phyloP scores from a whole-genome alignment of 2,797 vertebrate species.

The Lacerta bilineata region DNA sequence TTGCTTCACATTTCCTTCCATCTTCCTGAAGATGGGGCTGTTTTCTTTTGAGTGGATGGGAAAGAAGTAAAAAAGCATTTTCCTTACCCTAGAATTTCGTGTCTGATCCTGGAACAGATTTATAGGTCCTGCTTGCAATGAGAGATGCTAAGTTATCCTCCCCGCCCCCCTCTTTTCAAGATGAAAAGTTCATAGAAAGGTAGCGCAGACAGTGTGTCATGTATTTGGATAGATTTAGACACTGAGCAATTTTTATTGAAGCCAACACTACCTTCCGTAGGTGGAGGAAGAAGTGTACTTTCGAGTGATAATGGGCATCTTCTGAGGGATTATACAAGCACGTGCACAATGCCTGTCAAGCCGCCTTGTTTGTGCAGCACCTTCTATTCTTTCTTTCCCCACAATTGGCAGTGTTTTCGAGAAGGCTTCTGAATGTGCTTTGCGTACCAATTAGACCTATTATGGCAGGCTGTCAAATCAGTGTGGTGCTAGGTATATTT shows the following conservation, averaged over 20 bases:
- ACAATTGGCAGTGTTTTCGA: slow-evolving; percentile 47
- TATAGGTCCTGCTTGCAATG: slow-evolving; percentile 36
- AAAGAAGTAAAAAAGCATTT: slow-evolving; percentile 7
- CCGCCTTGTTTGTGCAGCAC: background rate
- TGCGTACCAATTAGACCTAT: slow-evolving; percentile 62
- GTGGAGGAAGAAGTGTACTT: slow-evolving; percentile 29
- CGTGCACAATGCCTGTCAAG: slow-evolving; percentile 40
- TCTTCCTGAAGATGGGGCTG: slow-evolving; percentile 77
- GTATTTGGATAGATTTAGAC: slow-evolving; percentile 10
- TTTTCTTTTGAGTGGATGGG: slow-evolving; percentile 64
- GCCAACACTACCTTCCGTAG: slow-evolving; percentile 19
- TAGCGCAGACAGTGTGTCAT: slow-evolving; percentile 16
- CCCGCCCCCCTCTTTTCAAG: slow-evolving; percentile 20
- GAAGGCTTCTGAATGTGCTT: slow-evolving; percentile 17
- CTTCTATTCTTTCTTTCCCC: slow-evolving; percentile 41
- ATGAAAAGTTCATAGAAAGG: slow-evolving; percentile 41
- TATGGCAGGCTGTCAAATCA: slow-evolving; percentile 65
- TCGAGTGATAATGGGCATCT: slow-evolving; percentile 44
- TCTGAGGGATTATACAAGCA: slow-evolving; percentile 28
- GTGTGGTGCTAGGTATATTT: slow-evolving; percentile 53
- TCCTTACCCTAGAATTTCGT: slow-evolving; percentile 32
- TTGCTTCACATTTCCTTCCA: background rate
- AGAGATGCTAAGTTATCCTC: slow-evolving; percentile 40
- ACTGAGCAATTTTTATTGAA: background rate
- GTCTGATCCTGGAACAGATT: slow-evolving; percentile 48